These are phyloP conservation scores for Heteractis magnifica DNA, from an alignment of 92 coral and sea anemone genomes.

Conservation along the genomic window DNA sequence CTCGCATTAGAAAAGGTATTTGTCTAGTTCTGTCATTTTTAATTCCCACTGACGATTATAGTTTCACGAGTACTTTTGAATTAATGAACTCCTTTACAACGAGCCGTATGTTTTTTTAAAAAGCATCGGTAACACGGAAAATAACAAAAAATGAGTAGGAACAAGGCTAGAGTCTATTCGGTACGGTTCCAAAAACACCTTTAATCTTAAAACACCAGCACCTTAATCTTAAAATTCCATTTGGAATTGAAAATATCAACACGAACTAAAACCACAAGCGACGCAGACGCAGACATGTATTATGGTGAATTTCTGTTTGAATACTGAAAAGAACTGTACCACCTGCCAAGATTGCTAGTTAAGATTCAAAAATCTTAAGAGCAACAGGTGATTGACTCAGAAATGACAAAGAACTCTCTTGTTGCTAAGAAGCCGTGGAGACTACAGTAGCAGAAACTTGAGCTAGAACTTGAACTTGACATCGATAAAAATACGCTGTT, in stretches of 20 bases:
- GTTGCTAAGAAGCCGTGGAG: conserved; percentile 11
- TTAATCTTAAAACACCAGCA: not conserved
- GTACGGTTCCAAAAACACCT: not conserved
- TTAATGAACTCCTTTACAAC: too few relatives aligned
- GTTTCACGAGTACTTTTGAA: too few relatives aligned
- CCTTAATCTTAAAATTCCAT: not conserved
- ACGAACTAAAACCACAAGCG: not conserved
- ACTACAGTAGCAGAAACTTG: not conserved
- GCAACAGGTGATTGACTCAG: conserved; percentile 10
- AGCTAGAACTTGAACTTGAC: not conserved
- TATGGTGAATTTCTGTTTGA: not conserved
- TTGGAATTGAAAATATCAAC: not conserved
- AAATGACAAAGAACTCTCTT: not conserved
- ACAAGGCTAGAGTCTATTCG: not conserved
- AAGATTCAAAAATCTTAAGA: conserved; percentile 10
- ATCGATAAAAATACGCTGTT: not conserved
- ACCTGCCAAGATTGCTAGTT: conserved; percentile 2
- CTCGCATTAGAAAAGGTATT: too few relatives aligned
- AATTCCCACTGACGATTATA: too few relatives aligned
- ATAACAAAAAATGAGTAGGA: not conserved
- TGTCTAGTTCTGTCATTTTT: too few relatives aligned
- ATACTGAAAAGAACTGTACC: not conserved
- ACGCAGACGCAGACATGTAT: not conserved
- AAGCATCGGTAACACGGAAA: not conserved
- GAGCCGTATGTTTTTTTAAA: too few relatives aligned